Evolutionary conservation across 2,797 vertebrate genomes (phyloP).

Genomic region (Prunella strophiata): DNA sequence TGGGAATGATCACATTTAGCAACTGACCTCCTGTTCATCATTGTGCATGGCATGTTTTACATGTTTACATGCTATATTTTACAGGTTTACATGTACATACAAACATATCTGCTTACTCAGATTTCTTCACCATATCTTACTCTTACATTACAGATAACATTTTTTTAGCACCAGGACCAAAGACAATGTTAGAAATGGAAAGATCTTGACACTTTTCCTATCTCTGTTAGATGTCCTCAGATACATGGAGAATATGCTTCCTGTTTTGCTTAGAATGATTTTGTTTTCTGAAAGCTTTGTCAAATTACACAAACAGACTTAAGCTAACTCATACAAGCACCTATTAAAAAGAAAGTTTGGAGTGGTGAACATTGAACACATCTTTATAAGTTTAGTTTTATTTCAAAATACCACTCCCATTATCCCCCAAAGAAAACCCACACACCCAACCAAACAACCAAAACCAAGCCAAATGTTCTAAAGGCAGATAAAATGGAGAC

Average conservation of each 20-base stretch:
- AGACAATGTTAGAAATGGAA: neutral
- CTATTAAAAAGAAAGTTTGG: neutral
- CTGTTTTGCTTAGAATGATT: neutral
- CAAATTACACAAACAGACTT: neutral
- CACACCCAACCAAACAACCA: neutral
- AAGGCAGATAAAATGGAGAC: neutral
- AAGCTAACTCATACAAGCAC: neutral
- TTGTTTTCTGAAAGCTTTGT: neutral
- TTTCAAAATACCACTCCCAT: neutral
- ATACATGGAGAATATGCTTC: neutral
- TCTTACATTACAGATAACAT: neutral
- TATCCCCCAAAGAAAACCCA: neutral
- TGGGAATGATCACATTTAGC: neutral
- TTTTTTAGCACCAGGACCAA: neutral
- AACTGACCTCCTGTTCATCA: neutral
- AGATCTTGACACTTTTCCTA: neutral
- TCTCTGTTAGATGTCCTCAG: neutral
- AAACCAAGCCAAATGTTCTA: neutral
- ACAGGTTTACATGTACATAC: neutral
- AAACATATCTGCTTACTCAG: neutral
- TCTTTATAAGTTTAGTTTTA: neutral
- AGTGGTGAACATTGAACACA: neutral
- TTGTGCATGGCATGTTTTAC: neutral
- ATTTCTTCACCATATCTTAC: neutral
- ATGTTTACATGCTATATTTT: too few relatives aligned